A percentile compares a stretch with the other conserved stretches of the same genome.
Conservation (phyloP, 53 echinoderm and acorn worm genomes). For the Stichopus horrens region DNA sequence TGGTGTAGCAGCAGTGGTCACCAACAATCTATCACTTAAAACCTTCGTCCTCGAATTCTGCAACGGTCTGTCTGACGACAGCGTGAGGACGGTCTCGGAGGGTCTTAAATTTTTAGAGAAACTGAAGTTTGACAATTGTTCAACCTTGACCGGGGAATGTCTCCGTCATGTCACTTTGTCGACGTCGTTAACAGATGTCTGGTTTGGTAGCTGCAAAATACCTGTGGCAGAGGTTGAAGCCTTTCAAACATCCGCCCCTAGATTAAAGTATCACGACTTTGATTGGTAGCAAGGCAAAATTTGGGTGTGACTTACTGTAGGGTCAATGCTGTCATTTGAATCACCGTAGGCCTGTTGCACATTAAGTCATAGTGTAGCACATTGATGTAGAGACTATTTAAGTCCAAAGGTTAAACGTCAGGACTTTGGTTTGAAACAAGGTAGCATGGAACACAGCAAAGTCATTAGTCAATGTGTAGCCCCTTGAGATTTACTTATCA, state of each 20-base stretch:
- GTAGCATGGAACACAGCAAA: too few relatives aligned
- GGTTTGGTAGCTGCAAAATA: neutral
- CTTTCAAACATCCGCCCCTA: neutral
- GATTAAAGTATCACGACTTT: neutral
- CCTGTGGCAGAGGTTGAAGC: neutral
- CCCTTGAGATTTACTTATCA: too few relatives aligned
- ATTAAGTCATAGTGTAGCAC: too few relatives aligned
- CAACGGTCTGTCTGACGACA: neutral
- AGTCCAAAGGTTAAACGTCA: too few relatives aligned
- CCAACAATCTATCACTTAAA: neutral
- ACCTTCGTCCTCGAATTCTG: slow-evolving; percentile 19
- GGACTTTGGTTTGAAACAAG: too few relatives aligned
- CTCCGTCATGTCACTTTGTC: neutral
- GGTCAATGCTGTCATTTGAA: too few relatives aligned
- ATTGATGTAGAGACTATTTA: too few relatives aligned
- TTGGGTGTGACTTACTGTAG: too few relatives aligned
- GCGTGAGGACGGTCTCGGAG: neutral
- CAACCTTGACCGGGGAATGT: neutral
- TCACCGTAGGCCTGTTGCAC: too few relatives aligned
- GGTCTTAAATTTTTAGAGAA: neutral
- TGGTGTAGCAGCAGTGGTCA: neutral
- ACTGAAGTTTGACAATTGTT: slow-evolving; percentile 10
- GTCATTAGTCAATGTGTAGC: too few relatives aligned
- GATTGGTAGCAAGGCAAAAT: neutral
- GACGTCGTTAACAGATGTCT: neutral